These are phyloP conservation scores for Oceanodroma tethys DNA, from an alignment of 2,113 vertebrate species.

Conservation along the genomic window DNA sequence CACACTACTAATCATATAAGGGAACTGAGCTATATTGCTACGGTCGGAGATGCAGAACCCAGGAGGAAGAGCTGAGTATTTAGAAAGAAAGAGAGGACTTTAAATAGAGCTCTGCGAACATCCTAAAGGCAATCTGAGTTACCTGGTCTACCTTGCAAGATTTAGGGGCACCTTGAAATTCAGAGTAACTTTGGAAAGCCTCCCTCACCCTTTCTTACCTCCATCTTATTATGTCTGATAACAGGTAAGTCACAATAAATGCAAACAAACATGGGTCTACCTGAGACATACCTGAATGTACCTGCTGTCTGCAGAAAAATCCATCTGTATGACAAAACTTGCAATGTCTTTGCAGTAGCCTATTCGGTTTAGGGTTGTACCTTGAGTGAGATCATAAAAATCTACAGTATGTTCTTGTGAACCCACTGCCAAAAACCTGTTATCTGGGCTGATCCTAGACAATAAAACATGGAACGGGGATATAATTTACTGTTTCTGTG, in stretches of 20 bases:
- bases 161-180: not conserved
- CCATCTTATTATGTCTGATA: too few species aligned
- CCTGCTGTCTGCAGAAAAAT: conserved; percentile 93
- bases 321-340: conserved; percentile 92
- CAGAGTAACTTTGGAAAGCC: not conserved
- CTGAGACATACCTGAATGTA: conserved; percentile 84
- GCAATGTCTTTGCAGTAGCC: conserved; percentile 96
- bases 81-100: not conserved
- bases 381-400: conserved; percentile 94
- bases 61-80: not conserved
- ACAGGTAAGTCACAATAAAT: not conserved
- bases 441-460: conserved; percentile 92
- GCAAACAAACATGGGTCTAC: rapidly evolving
- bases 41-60: rapidly evolving
- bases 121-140: not conserved
- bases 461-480: not conserved
- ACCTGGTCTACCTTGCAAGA: not conserved
- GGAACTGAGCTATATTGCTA: not conserved
- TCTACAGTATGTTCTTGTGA: conserved; percentile 91
- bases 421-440: conserved; percentile 88
- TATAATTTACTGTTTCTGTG: not conserved
- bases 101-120: not conserved
- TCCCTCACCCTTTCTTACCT: not conserved
- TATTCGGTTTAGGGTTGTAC: conserved; percentile 89
- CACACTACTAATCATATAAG: too few species aligned